phyloP scores from a whole-genome alignment of 2,113 vertebrate species.

The Oncorhynchus keta region DNA sequence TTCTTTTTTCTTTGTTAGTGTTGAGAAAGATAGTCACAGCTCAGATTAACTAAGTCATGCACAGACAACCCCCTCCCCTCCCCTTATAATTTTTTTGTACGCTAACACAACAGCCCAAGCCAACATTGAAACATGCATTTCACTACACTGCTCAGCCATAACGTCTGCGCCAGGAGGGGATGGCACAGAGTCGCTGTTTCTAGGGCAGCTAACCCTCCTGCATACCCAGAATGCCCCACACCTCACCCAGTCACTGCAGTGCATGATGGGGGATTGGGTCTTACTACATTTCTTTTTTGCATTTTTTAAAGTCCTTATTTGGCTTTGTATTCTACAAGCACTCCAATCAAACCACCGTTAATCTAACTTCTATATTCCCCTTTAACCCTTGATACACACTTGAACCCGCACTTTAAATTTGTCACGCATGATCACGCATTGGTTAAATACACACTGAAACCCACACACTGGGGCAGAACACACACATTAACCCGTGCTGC shows the following conservation, averaged over 20 bases:
- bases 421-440: conserved; percentile 27
- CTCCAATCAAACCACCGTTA: conserved; percentile 42
- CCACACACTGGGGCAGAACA: conserved; percentile 40
- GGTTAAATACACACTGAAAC: conserved; percentile 29
- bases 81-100: conserved; percentile 14
- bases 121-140: conserved; percentile 70
- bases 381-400: conserved; percentile 30
- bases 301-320: conserved; percentile 50
- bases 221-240: conserved; percentile 22
- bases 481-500: conserved; percentile 13
- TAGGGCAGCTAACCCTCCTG: conserved; percentile 30
- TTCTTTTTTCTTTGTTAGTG: conserved; percentile 59
- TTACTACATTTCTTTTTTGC: conserved; percentile 3
- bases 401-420: conserved; percentile 6
- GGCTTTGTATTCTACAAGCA: conserved; percentile 59
- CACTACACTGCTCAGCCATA: conserved; percentile 40
- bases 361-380: conserved; percentile 11
- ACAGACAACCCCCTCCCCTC: conserved; percentile 40
- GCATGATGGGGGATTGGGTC: conserved; percentile 29
- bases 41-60: conserved; percentile 70
- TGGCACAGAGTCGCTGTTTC: conserved; percentile 34
- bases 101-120: conserved; percentile 56
- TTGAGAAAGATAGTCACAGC: conserved; percentile 67
- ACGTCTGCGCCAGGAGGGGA: conserved; percentile 40
- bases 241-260: conserved; percentile 39